Base-by-base conservation (phyloP, 2,888 invertebrate genomes). In the Pasiphila rectangulata region DNA sequence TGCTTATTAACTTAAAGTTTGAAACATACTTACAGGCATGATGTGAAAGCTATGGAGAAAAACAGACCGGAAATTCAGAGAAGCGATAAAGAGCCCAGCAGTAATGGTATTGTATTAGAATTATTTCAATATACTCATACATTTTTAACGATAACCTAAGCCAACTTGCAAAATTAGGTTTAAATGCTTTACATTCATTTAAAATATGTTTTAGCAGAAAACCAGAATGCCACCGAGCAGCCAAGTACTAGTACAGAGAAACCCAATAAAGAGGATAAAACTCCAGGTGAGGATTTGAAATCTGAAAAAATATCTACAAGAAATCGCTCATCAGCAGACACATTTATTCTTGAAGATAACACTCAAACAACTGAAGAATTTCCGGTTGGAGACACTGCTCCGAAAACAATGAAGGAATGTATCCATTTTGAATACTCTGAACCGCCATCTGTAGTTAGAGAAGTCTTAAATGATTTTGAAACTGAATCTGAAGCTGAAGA, bases 261-360 rank as follows among this genome's bases (percentile, higher is more conserved):
- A 57, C 51, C 49, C 41, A 64, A 63, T 43, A 64, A 69, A 56
- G 70, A 60, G 64, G 69, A 67, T 43, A 62, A 67, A 48, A 55
- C 49, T 42, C 48, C 80, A 84, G 83, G 81, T 85, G 83, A 85
- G 83, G 68, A 67, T 49, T 56, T 54, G 54, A 68, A 63, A 64
- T 59, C 61, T 72, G 72, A 76, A 68, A 73, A 77, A 61, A 62
- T 73, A 59, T 51, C 63, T 59, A 56, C 69, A 65, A 46, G 50
- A 60, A 64, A 59, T 64, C 80, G 83, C 75, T 77, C 77, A 49
- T 86, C 87, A 40, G 75, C 75, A 50, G 87, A 87, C 23, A 86
- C 84, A 30, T 60, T 82, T 19, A 69, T 85, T 44, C 57, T 83
- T 2, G 49, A 36, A 15, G 24, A 47, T 20, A 30, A 16, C n/a